Base-by-base conservation (phyloP, 2,888 invertebrate species). In the Xestia c-nigrum region DNA sequence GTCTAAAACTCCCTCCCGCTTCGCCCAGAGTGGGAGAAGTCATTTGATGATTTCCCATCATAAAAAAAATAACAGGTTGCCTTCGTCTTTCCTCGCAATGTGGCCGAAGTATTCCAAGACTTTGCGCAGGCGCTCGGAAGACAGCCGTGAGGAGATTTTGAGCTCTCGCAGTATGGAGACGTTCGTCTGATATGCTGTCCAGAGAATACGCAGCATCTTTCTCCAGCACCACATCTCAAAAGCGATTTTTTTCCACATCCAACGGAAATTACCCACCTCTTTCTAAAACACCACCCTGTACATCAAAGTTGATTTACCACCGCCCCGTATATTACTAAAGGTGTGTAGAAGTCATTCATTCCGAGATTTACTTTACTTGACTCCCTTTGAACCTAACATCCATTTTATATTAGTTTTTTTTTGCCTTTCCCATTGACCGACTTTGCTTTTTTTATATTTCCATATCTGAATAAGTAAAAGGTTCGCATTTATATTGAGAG, bases 401-500 rank as follows among this genome's bases (percentile, higher is more conserved):
- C 80, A 86, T 87, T 87, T 85, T 83, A 87, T 87, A 83, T 83
- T 78, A 80, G 76, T 76, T 84, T 80, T 76, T 82, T 78, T 83
- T 78, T 72, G 64, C 64, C 75, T 76, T 75, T 67, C 9, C 64
- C 64, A 71, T 63, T 85, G 83, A 75, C 74, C 76, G 74, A 79
- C 38, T 83, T 85, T 47, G 63, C 67, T 71, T 84, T 76, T 47
- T 71, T 40, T 74, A 82, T 82, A 87, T 76, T 85, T 82, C 76
- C 83, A 85, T 87, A 76, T 73, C 55, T 76, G 78, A 87, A 82
- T 82, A 38, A 69, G 77, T 85, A 85, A 86, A 78, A 82, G 74
- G 61, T 71, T 64, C 63, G 72, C 40, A 75, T 81, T 72, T 78
- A 87, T 85, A 81, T 82, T 87, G 57, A 1, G 46, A 61, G 72